Evolutionary conservation across 2,797 vertebrate species (phyloP).

Genomic region (Pampus argenteus): DNA sequence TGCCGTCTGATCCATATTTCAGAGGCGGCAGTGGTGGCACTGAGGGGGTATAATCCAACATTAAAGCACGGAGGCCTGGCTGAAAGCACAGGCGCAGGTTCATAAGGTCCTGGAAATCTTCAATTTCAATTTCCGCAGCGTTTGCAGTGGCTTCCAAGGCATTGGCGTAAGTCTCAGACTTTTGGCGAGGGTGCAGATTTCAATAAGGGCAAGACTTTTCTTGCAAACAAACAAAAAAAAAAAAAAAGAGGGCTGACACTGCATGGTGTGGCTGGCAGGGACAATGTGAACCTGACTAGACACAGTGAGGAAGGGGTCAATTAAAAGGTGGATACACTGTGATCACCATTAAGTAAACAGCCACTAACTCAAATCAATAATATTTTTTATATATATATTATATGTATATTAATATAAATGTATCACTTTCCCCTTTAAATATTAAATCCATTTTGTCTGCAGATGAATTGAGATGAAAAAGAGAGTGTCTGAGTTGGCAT

Average conservation of each 20-base stretch:
- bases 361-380: conserved; percentile 4
- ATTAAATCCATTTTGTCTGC: conserved; percentile 4
- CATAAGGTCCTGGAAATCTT: conserved; percentile 79
- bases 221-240: conserved; percentile 39
- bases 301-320: conserved; percentile 19
- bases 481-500: not conserved
- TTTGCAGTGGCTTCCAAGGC: conserved; percentile 69
- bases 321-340: conserved; percentile 21
- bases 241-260: conserved; percentile 37
- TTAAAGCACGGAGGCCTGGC: conserved; percentile 74
- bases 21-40: conserved; percentile 79
- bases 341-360: conserved; percentile 28
- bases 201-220: conserved; percentile 46
- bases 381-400: not conserved
- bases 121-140: conserved; percentile 75
- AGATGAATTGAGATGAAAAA: not conserved
- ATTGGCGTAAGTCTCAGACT: conserved; percentile 48
- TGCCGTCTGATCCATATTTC: conserved; percentile 84
- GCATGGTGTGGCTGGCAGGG: conserved; percentile 39
- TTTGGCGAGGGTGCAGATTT: conserved; percentile 66
- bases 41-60: conserved; percentile 82
- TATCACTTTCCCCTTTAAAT: conserved; percentile 1
- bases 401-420: conserved; percentile 20
- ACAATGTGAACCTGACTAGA: conserved; percentile 26
- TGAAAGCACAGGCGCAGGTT: conserved; percentile 71